Conservation (phyloP, 2,113 vertebrate genomes). For the Okapia johnstoni region DNA sequence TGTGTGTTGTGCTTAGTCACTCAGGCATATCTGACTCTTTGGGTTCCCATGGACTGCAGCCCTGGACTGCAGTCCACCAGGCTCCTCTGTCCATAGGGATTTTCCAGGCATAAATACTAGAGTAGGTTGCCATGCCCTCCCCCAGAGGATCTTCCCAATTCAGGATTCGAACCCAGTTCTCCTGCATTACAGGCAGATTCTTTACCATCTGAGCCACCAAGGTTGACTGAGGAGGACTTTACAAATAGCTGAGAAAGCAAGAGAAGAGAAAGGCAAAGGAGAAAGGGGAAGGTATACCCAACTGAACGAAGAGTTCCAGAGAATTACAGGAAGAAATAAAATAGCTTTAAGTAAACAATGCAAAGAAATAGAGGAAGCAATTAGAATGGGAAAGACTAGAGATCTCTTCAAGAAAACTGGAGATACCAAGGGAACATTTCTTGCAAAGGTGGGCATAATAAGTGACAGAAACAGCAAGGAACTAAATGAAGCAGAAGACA, state of each 20-base stretch:
- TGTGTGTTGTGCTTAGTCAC: neutral
- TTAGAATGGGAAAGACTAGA: neutral
- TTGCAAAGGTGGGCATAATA: neutral
- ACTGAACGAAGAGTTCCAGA: neutral
- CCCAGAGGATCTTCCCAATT: neutral
- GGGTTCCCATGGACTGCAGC: neutral
- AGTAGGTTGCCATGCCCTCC: neutral
- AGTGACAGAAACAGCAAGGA: neutral
- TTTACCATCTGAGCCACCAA: neutral
- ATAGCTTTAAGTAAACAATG: neutral
- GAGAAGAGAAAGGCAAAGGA: neutral
- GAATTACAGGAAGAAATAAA: neutral
- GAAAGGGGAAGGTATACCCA: neutral
- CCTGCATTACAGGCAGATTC: neutral
- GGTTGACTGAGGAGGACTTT: neutral
- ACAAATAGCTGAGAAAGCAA: neutral
- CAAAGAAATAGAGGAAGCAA: neutral
- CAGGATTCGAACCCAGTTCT: neutral
- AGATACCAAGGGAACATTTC: neutral
- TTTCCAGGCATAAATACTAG: neutral
- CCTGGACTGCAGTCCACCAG: neutral
- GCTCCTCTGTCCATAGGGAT: neutral
- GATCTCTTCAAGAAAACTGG: neutral
- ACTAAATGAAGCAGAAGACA: neutral
- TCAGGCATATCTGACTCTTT: neutral